Evolutionary conservation across 2,888 invertebrate genomes (phyloP).

Genomic region (Dicyrtoma fusca): DNA sequence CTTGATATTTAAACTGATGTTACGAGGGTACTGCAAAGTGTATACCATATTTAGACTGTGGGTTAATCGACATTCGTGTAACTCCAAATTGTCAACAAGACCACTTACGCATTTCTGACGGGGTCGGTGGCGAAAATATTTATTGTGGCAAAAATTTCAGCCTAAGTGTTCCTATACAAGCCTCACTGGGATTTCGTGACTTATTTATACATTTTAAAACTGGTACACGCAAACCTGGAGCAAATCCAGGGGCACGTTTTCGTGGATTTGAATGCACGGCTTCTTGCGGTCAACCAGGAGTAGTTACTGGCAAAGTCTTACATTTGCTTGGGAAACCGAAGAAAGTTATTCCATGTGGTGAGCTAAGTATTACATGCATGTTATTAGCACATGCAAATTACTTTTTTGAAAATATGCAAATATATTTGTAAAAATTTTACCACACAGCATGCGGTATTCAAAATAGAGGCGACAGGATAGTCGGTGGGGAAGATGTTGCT

Average conservation of each 20-base stretch:
- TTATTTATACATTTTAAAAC: conserved; percentile 13
- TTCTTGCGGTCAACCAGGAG: neutral
- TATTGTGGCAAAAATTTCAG: neutral
- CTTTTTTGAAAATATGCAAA: no score
- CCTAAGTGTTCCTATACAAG: neutral
- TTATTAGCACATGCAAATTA: no score
- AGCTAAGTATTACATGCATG: no score
- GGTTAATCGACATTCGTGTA: neutral
- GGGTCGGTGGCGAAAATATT: conserved; percentile 25
- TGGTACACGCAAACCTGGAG: conserved; percentile 2
- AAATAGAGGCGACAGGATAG: conserved; percentile 13
- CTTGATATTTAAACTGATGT: neutral
- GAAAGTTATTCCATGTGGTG: conserved; percentile 13
- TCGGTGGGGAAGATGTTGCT: conserved; percentile 10
- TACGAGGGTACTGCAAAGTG: conserved; percentile 11
- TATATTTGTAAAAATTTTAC: no score
- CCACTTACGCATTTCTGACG: conserved; percentile 10
- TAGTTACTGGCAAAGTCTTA: neutral
- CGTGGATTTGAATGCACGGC: conserved; percentile 13
- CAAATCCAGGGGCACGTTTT: neutral
- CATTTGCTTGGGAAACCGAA: neutral
- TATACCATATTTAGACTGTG: conserved; percentile 2
- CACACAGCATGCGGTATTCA: conserved; percentile 18
- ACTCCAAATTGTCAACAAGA: conserved; percentile 1
- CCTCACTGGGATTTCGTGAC: conserved; percentile 7